Evolutionary conservation across 2,113 vertebrate genomes (phyloP), one percentile per base, ranked within the genome.

Genomic region (Passer domesticus): DNA sequence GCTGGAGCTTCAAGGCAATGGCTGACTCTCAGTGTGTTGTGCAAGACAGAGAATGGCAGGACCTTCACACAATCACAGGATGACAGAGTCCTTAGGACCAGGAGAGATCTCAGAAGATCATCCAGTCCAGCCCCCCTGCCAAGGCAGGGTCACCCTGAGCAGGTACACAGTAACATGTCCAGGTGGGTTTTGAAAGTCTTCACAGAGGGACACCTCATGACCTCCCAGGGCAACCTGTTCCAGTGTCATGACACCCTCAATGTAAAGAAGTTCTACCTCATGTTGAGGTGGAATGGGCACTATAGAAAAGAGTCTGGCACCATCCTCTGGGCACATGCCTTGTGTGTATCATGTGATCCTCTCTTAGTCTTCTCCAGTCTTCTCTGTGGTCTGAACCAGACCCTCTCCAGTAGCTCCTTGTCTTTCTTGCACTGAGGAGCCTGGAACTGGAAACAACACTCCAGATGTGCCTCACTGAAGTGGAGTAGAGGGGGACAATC

Each of bases 201-300:
- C 28, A n/a, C n/a, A 50, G 37, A 52, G 6, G 15, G 28, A 60
- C 15, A n/a, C 3, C 10, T 10, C 12, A n/a, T 0, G 0, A 39
- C 6, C 8, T 24, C 9, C 13, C 23, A 18, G 28, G 19, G 10
- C 23, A 46, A 2, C 13, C 23, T 39, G 10, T 52, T 59, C 9
- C 23, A n/a, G 15, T 39, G 23, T 16, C 74, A 2, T 33, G 33
- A 2, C 55, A 56, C 6, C 2, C 12, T 44, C 33, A 44, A 2
- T 39, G 13, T 39, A 44, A 66, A 50, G 21, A 53, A n/a, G 2
- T 44, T 33, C 5, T 33, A 33, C 27, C 13, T 50, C 7, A 4
- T 28, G 23, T 8, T 44, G 10, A 74, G 31, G 17, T 58, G 52
- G n/a, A 74, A 59, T 44, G 12, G 22, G 15, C 22, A 37, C 15